Percentiles rank a stretch among this genome's conserved stretches.
Conservation (phyloP, 2,113 vertebrate species). For the Tympanuchus pallidicinctus region DNA sequence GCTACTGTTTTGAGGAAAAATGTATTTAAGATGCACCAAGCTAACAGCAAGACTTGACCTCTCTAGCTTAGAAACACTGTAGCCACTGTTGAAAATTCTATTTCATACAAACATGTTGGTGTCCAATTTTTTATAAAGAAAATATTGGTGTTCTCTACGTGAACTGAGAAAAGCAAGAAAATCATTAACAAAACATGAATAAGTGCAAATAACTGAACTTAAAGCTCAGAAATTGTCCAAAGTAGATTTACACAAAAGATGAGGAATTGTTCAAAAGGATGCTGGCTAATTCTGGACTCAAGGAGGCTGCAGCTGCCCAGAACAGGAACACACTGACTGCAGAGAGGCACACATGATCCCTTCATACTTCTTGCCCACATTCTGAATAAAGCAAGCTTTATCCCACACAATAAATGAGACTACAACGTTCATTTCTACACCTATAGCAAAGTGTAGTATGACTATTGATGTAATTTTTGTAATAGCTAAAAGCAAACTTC, state of each 20-base stretch:
- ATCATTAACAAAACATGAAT: background rate
- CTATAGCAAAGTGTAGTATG: background rate
- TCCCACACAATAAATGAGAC: background rate
- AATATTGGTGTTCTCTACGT: background rate
- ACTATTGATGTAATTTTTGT: background rate
- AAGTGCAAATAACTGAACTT: background rate
- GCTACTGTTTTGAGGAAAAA: background rate
- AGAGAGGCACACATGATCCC: accelerated
- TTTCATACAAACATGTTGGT: background rate
- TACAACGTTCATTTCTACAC: background rate
- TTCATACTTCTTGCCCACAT: background rate
- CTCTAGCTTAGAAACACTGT: background rate
- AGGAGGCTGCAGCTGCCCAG: background rate
- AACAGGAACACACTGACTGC: background rate
- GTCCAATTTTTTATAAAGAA: background rate
- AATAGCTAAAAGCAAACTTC: background rate
- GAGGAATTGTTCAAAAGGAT: background rate
- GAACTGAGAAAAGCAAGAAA: background rate
- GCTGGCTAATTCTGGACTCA: background rate
- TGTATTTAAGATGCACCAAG: background rate
- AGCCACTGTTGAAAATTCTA: background rate
- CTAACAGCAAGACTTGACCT: background rate
- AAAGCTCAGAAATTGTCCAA: background rate
- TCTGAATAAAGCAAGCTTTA: background rate
- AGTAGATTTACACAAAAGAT: background rate